A percentile compares a stretch with the other conserved stretches of the same genome.
phyloP scores from a whole-genome alignment of 2,888 invertebrate genomes.

The Buathra laborator region DNA sequence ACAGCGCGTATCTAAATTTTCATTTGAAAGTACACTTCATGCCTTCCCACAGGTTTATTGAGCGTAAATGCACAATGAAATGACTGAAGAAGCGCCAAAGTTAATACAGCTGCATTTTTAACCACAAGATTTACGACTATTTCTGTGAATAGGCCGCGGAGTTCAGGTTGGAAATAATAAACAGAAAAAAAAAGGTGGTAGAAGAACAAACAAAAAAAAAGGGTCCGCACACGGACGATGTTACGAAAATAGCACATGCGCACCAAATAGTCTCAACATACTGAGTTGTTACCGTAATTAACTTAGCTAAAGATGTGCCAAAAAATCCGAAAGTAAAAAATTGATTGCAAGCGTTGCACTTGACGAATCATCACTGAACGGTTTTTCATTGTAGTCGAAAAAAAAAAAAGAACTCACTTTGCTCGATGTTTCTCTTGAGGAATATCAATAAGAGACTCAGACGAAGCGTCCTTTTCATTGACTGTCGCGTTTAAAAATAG shows the following conservation, averaged over 20 bases:
- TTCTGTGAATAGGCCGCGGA: neutral
- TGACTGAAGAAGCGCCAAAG: neutral
- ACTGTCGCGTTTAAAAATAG: slow-evolving; percentile 58
- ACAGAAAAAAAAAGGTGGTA: neutral
- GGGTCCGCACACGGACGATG: neutral
- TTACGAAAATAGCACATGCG: no score
- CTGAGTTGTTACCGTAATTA: no score
- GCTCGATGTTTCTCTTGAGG: slow-evolving; percentile 6
- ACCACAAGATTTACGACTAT: slow-evolving; percentile 29
- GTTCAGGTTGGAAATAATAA: slow-evolving; percentile 5
- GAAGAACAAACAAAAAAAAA: no score
- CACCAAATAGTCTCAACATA: no score
- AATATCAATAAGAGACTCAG: slow-evolving; percentile 43
- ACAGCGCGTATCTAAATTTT: slow-evolving; percentile 3
- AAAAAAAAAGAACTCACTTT: neutral
- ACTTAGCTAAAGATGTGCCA: neutral
- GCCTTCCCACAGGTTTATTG: neutral
- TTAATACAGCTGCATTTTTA: neutral
- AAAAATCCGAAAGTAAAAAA: neutral
- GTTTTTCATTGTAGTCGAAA: neutral
- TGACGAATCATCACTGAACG: neutral
- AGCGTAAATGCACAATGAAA: slow-evolving; percentile 25
- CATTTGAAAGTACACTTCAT: slow-evolving; percentile 1
- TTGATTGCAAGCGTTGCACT: neutral
- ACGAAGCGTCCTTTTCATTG: slow-evolving; percentile 48